Evolutionary conservation across 2,888 invertebrate species (phyloP).

Genomic region (Lasioglossum vierecki): DNA sequence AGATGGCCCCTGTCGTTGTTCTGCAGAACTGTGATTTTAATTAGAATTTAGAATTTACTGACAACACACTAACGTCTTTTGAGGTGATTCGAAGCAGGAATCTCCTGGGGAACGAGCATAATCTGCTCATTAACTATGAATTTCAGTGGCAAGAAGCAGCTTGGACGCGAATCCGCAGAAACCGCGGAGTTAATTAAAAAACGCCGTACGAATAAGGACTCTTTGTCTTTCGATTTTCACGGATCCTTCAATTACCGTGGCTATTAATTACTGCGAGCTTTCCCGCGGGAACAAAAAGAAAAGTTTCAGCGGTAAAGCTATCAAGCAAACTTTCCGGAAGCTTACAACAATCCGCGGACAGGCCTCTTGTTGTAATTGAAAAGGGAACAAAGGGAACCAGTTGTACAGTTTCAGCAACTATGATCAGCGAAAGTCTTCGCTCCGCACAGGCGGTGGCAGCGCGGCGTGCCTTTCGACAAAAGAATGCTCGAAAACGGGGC

Average conservation of each 20-base stretch:
- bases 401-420: constrained; percentile 40
- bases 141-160: background rate
- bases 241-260: constrained; percentile 40
- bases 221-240: constrained; percentile 35
- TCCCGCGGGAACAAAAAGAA: constrained; percentile 15
- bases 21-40: too few relatives aligned
- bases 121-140: background rate
- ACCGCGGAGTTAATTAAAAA: constrained; percentile 24
- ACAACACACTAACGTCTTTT: too few relatives aligned
- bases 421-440: constrained; percentile 46
- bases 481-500: background rate
- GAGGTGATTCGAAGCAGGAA: background rate
- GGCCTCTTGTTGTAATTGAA: background rate
- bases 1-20: too few relatives aligned
- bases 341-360: constrained; percentile 22
- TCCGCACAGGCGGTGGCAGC: background rate
- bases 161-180: background rate
- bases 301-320: constrained; percentile 38
- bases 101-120: background rate
- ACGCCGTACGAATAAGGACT: constrained; percentile 18
- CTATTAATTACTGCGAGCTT: constrained; percentile 57
- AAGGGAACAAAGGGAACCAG: constrained; percentile 48
- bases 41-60: too few relatives aligned
- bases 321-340: constrained; percentile 36
- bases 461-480: background rate